phyloP scores from a whole-genome alignment of 2,888 invertebrate genomes.

The Mythimna lalbum region DNA sequence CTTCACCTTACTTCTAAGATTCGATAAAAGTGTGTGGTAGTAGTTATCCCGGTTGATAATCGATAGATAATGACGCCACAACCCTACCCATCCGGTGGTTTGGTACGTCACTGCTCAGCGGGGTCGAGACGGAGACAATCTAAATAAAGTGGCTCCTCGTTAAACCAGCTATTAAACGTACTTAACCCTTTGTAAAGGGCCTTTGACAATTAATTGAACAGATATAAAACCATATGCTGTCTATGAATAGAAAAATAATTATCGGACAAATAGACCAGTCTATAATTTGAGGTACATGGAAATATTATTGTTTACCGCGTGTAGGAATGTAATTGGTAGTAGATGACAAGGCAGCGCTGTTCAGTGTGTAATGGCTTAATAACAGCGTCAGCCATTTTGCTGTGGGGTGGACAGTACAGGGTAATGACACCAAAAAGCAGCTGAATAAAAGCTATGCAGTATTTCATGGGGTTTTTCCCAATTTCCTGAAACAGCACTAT shows the following conservation, averaged over 20 bases:
- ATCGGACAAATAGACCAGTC: conserved; percentile 52
- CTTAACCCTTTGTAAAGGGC: conserved; percentile 75
- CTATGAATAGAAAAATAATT: conserved; percentile 69
- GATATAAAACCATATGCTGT: conserved; percentile 60
- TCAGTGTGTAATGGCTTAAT: conserved; percentile 78
- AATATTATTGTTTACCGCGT: conserved; percentile 62
- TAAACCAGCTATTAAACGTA: conserved; percentile 78
- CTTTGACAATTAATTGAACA: conserved; percentile 70
- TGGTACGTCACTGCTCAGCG: conserved; percentile 53
- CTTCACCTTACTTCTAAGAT: conserved; percentile 23
- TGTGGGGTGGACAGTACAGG: conserved; percentile 66
- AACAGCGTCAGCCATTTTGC: conserved; percentile 67
- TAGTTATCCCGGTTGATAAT: conserved; percentile 47
- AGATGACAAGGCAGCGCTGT: conserved; percentile 74
- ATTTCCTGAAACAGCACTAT: conserved; percentile 57
- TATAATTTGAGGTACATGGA: conserved; percentile 53
- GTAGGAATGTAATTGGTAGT: conserved; percentile 69
- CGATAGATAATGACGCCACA: conserved; percentile 57
- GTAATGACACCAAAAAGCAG: conserved; percentile 74
- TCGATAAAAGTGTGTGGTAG: conserved; percentile 21
- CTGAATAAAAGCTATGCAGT: conserved; percentile 70
- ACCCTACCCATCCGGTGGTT: conserved; percentile 66
- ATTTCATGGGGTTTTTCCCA: conserved; percentile 68
- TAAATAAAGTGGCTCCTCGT: conserved; percentile 82
- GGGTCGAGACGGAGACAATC: conserved; percentile 70